These are phyloP conservation scores for Gymnodraco acuticeps DNA, from an alignment of 2,797 vertebrate genomes.

Conservation along the genomic window DNA sequence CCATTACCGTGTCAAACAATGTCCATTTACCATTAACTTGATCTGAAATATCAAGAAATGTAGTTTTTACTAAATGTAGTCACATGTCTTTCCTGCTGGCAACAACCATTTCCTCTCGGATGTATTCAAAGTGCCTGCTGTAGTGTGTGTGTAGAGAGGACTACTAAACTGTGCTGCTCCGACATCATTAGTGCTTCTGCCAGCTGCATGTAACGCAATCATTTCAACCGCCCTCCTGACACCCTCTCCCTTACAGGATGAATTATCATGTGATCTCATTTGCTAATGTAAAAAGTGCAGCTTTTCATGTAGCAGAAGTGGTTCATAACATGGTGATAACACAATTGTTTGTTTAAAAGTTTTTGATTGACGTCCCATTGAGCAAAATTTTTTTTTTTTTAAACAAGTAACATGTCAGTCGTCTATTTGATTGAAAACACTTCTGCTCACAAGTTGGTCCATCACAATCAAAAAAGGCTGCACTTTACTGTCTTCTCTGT, in stretches of 20 bases:
- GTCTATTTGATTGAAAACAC: conserved; percentile 13
- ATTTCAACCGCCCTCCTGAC: neutral
- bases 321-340: conserved; percentile 18
- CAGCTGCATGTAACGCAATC: conserved; percentile 38
- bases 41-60: neutral
- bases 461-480: conserved; percentile 6
- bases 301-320: conserved; percentile 19
- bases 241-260: neutral
- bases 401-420: neutral
- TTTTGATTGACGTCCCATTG: neutral
- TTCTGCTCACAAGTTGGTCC: conserved; percentile 1
- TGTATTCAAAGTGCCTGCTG: neutral
- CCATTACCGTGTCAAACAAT: neutral
- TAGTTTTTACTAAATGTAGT: neutral
- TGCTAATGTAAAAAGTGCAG: conserved; percentile 12
- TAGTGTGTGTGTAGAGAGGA: conserved; percentile 7
- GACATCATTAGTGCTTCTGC: conserved; percentile 30
- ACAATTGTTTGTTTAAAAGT: conserved; percentile 10
- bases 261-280: neutral
- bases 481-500: conserved; percentile 9
- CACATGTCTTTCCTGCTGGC: neutral
- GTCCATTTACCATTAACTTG: neutral
- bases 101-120: neutral
- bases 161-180: conserved; percentile 10
- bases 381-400: too few relatives aligned